A percentile compares a stretch with the other conserved stretches of the same genome.
Conservation (phyloP, 2,113 vertebrate species). For the Microcebus tavaratra region DNA sequence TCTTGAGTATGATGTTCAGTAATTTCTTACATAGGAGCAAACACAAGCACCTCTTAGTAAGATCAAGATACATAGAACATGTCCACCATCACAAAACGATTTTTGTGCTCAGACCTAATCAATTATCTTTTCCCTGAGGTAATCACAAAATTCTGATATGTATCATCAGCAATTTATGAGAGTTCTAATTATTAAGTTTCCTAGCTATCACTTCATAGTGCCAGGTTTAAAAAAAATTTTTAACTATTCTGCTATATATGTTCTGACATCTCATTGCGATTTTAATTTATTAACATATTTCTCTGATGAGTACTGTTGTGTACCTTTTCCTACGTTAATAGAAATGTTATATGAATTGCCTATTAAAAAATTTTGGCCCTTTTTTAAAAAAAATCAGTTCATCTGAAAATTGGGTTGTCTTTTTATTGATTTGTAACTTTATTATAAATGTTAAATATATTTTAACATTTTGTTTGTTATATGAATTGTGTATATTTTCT, state of each 20-base stretch:
- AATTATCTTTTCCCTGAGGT: too few relatives aligned
- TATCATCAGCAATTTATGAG: too few relatives aligned
- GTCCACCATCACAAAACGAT: neutral
- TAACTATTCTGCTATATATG: too few relatives aligned
- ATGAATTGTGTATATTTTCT: neutral
- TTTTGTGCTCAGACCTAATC: rapidly evolving
- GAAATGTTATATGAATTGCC: neutral
- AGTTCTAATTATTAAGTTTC: neutral
- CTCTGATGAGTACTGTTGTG: neutral
- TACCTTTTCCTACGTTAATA: neutral
- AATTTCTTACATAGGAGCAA: neutral
- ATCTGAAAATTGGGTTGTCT: neutral
- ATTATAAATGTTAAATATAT: neutral
- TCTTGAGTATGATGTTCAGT: neutral
- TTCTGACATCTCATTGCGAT: neutral
- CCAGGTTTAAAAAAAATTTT: neutral
- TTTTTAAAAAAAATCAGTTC: neutral
- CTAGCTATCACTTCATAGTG: neutral
- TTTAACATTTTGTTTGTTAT: neutral
- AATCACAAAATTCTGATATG: too few relatives aligned
- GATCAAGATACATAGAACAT: neutral
- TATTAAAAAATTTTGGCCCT: neutral
- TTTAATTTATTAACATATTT: neutral
- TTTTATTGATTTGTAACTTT: neutral
- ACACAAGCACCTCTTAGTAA: neutral